Base-by-base conservation (phyloP, 1,140 invertebrate species). In the Apis florea region DNA sequence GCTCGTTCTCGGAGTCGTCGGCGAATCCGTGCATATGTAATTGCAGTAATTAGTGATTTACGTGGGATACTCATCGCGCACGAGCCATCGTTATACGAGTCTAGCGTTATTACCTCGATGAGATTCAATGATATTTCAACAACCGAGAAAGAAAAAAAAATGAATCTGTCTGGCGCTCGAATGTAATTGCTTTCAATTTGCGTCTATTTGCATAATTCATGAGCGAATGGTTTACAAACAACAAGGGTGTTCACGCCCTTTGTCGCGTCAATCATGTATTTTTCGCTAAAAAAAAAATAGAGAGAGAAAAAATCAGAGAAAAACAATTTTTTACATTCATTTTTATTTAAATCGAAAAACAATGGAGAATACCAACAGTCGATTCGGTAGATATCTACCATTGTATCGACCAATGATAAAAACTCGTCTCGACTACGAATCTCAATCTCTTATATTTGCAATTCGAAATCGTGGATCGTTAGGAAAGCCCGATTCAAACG, bases 41-140 rank as follows among this genome's bases (percentile, higher is more conserved):
- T 79, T 53, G 54, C 15, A 51, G 67, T 54, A 75, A 86, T 83
- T 86, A 70, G 59, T 69, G 19, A 75, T 53, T 72, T 61, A 58
- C 15, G 11, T 19, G 19, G 26, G 53, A 6, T 49, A 71, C 40
- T 54, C 40, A 40, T 61, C n/a, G 56, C 11, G 11, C 53, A 31
- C 24, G 10, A 19, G 15, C 40, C 47, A 19, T 59, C 51, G 49
- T 8, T 31, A 49, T n/a, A 58, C 66, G 26, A 5, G 15, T 64
- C 31, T 54, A 31, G 17, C 56, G 51, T 73, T 73, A 73, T 73
- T 74, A 75, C 56, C 54, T 56, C 17, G 10, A 54, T 56, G 53
- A 58, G 59, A 54, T 73, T 66, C 53, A 80, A 80, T 58, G 72
- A 74, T 24, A 64, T 67, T 58, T 56, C 40, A 6, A 66, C 31